These are phyloP conservation scores for Rhopalosiphum nymphaeae DNA, from an alignment of 2,888 invertebrate species.

Conservation along the genomic window DNA sequence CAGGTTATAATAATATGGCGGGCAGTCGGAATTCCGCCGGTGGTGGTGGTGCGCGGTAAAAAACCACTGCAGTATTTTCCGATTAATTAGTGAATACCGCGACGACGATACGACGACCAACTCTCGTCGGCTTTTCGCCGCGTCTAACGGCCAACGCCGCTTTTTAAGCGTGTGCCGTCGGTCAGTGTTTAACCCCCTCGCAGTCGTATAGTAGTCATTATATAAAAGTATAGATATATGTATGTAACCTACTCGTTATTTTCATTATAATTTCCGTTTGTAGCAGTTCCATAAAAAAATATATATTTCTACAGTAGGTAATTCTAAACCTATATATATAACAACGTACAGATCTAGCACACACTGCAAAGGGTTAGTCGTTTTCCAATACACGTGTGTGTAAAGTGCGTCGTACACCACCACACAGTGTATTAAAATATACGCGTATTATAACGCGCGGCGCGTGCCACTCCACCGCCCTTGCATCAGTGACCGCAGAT, in stretches of 20 bases:
- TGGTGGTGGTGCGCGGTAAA: slow-evolving; percentile 31
- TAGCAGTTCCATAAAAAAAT: background rate
- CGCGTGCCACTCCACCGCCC: background rate
- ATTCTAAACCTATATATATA: background rate
- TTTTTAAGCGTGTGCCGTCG: slow-evolving; percentile 34
- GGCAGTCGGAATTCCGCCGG: slow-evolving; percentile 33
- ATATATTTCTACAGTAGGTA: background rate
- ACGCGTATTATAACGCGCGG: background rate
- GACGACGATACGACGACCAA: background rate
- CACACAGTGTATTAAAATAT: background rate
- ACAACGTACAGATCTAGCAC: background rate
- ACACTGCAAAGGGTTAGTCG: background rate
- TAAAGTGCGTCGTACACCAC: background rate
- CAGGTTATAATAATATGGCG: background rate
- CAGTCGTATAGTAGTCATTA: slow-evolving; percentile 6
- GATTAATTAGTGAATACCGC: slow-evolving; percentile 64
- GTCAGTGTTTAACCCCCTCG: background rate
- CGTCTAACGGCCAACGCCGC: slow-evolving; percentile 33
- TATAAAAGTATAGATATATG: background rate
- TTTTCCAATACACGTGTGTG: background rate
- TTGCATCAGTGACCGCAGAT: slow-evolving; percentile 11
- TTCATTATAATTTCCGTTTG: slow-evolving; percentile 18
- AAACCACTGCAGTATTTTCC: slow-evolving; percentile 54
- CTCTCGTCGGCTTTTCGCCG: slow-evolving; percentile 50
- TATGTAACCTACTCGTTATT: background rate